Conservation (phyloP, 2,888 invertebrate genomes). For the Tricholauxania praeusta region DNA sequence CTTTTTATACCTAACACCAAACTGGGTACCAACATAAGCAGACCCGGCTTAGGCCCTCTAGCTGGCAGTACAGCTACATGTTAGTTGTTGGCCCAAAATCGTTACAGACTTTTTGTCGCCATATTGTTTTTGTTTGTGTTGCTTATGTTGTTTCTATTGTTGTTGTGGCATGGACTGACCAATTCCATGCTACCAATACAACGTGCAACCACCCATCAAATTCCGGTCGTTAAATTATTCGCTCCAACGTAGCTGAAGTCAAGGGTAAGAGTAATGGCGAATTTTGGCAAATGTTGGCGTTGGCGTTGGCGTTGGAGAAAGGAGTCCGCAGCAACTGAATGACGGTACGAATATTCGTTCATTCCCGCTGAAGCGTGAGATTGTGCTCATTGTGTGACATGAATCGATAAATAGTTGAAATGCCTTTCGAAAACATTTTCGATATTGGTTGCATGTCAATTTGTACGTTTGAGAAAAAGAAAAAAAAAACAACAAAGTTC, state of each 20-base stretch:
- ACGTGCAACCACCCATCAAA: neutral
- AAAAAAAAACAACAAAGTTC: neutral
- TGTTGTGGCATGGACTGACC: neutral
- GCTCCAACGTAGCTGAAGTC: constrained; percentile 10
- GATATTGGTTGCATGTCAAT: constrained; percentile 24
- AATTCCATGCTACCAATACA: neutral
- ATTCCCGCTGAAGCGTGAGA: constrained; percentile 24
- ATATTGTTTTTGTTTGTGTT: neutral
- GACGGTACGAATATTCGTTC: constrained; percentile 19
- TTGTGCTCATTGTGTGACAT: constrained; percentile 21
- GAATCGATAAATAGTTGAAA: constrained; percentile 35
- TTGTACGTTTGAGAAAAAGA: neutral
- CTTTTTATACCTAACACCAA: too few species aligned
- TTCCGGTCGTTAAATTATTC: constrained; percentile 12
- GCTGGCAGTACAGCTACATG: neutral
- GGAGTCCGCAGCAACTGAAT: neutral
- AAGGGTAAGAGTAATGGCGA: too few species aligned
- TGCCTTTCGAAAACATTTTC: constrained; percentile 26
- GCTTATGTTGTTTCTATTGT: neutral
- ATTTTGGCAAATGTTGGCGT: too few species aligned
- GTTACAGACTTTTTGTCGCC: constrained; percentile 29
- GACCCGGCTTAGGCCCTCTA: neutral
- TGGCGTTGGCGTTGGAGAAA: too few species aligned
- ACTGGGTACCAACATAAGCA: too few species aligned
- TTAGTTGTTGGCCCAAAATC: neutral